phyloP scores from a whole-genome alignment of 2,113 vertebrate species.

The Chaenogobius annularis region DNA sequence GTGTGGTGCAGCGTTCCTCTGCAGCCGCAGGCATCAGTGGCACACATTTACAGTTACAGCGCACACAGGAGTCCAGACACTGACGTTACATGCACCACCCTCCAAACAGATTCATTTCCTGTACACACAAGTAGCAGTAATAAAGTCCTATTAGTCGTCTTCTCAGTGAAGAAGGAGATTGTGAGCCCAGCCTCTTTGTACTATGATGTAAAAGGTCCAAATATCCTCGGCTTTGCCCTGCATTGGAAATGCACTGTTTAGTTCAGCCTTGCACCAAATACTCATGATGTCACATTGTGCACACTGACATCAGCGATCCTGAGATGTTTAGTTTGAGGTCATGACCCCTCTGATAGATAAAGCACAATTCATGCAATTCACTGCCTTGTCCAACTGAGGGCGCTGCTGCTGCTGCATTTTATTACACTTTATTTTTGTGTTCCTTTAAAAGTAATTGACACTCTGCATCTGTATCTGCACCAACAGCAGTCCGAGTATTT shows the following conservation, averaged over 20 bases:
- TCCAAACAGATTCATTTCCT: background rate
- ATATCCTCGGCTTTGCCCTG: background rate
- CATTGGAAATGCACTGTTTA: background rate
- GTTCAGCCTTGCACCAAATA: background rate
- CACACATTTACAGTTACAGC: background rate
- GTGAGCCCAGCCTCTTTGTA: background rate
- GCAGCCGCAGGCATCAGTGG: background rate
- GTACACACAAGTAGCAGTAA: background rate
- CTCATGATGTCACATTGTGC: background rate
- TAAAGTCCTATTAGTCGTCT: too few relatives aligned
- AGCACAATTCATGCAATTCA: slow-evolving; percentile 72
- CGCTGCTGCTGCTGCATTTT: slow-evolving; percentile 34
- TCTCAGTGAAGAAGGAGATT: too few relatives aligned
- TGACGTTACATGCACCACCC: background rate
- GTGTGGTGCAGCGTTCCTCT: too few relatives aligned
- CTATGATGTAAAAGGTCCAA: background rate
- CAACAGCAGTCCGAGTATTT: background rate
- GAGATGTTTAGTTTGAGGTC: background rate
- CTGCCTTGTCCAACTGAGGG: slow-evolving; percentile 64
- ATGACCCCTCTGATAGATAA: slow-evolving; percentile 7
- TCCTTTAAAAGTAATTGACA: background rate
- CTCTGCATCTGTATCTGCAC: background rate
- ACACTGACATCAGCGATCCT: background rate
- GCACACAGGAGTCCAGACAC: background rate
- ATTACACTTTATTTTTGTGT: background rate